Base-by-base conservation (phyloP, 2,888 invertebrate species). In the Morpho achilles region DNA sequence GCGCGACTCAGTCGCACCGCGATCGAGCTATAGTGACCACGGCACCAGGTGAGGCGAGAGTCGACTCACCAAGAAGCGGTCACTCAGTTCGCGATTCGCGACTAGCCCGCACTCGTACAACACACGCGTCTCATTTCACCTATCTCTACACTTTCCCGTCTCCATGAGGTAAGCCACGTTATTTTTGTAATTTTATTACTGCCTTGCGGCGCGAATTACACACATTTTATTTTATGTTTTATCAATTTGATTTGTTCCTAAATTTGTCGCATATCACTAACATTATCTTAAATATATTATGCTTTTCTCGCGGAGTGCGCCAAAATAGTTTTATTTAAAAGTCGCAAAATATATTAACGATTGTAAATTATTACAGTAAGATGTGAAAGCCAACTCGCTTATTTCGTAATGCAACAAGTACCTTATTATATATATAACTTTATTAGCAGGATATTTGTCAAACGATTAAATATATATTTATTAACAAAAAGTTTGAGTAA, bases 1-100 rank as follows among this genome's bases (percentile, higher is more conserved):
- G 83, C 79, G 80, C 80, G 84, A 77, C 71, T 84, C 88, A 88
- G 87, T 88, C 79, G 80, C 72, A 74, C 72, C 76, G 79, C 79
- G 75, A 65, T 75, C 76, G 70, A 76, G 66, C 68, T 73, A 54
- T 62, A 58, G 52, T 62, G 65, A 63, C 56, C 63, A 63, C 75
- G 74, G 69, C 74, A 55, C 47, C 56, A 64, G 63, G 64, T 60
- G 56, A 53, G 42, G 46, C 49, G 52, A 49, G 5, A 32, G 44
- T 46, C 53, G 50, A 53, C n/a, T 40, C 45, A 42, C 46, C 16
- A 16, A 43, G 39, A 53, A 47, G 48, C 62, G 57, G 57, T 54
- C 56, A 59, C 56, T 59, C 42, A 8, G 49, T 23, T 57, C 60
- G 54, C 52, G 51, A 43, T n/a, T 41, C 51, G 56, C 60, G 54